These are phyloP conservation scores for Drosophila sucinea DNA, from an alignment of 1,140 invertebrate genomes.

Conservation along the genomic window DNA sequence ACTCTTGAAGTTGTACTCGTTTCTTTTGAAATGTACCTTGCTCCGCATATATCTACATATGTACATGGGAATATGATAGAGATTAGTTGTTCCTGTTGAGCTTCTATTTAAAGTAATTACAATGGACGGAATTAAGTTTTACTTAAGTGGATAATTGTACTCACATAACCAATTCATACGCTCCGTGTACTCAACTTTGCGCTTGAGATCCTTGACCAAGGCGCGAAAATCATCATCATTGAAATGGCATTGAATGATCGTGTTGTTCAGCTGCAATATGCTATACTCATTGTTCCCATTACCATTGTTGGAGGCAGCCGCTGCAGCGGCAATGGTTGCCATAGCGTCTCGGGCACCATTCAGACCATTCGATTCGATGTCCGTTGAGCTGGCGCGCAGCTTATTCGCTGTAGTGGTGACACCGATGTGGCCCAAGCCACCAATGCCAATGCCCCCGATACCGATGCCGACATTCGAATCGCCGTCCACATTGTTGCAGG, in stretches of 20 bases:
- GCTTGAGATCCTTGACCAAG: slow-evolving; percentile 80
- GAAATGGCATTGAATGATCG: slow-evolving; percentile 82
- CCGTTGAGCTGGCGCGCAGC: slow-evolving; percentile 65
- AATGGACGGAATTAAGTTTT: too few relatives aligned
- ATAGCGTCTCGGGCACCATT: slow-evolving; percentile 52
- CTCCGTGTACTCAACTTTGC: slow-evolving; percentile 82
- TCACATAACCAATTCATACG: slow-evolving; percentile 83
- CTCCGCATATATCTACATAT: too few relatives aligned
- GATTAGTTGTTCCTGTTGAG: too few relatives aligned
- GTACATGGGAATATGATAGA: too few relatives aligned
- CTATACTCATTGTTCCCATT: slow-evolving; percentile 81
- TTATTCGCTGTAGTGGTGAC: slow-evolving; percentile 33
- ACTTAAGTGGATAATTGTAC: slow-evolving; percentile 39
- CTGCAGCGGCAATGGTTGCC: slow-evolving; percentile 35
- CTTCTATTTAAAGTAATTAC: too few relatives aligned
- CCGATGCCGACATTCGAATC: slow-evolving; percentile 28
- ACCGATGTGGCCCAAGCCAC: slow-evolving; percentile 17
- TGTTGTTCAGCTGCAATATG: slow-evolving; percentile 79
- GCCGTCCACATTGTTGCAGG: slow-evolving; percentile 78
- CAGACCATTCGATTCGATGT: slow-evolving; percentile 65
- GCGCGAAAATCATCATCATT: slow-evolving; percentile 80
- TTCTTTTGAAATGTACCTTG: too few relatives aligned
- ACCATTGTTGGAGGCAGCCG: slow-evolving; percentile 42
- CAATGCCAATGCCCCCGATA: slow-evolving; percentile 17
- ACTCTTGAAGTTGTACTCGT: too few relatives aligned